Evolutionary conservation across 92 coral and sea anemone species (phyloP).

Genomic region (Palythoa grandiflora): DNA sequence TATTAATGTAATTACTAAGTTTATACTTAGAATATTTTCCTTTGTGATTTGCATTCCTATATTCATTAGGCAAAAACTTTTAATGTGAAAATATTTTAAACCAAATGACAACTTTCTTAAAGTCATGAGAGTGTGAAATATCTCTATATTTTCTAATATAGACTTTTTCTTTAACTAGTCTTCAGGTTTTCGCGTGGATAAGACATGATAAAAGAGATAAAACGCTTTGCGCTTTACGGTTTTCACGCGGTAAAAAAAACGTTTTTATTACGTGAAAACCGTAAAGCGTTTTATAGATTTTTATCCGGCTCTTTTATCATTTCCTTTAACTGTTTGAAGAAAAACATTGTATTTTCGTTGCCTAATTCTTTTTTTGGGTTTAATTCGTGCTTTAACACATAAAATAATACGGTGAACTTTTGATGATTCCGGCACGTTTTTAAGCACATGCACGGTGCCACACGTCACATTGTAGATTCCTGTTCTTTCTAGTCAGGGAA

Average conservation of each 20-base stretch:
- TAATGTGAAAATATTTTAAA: conserved; percentile 3
- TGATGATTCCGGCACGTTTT: conserved; percentile 47
- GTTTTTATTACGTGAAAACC: too few species aligned
- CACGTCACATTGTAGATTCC: conserved; percentile 48
- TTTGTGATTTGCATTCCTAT: background rate
- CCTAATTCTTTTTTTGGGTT: conserved; percentile 2
- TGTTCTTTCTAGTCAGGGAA: conserved; percentile 37
- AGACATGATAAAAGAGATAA: too few species aligned
- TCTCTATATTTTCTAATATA: background rate
- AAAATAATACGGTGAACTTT: conserved; percentile 45
- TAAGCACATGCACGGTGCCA: conserved; percentile 24
- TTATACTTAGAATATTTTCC: background rate
- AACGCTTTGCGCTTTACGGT: too few species aligned
- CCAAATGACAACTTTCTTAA: conserved; percentile 7
- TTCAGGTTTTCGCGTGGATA: too few species aligned
- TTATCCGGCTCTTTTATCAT: too few species aligned
- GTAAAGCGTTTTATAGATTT: too few species aligned
- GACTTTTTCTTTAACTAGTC: background rate
- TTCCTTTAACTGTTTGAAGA: conserved; percentile 1
- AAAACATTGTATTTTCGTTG: conserved; percentile 1
- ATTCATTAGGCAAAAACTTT: background rate
- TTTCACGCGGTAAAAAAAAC: too few species aligned
- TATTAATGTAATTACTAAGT: background rate
- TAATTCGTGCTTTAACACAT: background rate
- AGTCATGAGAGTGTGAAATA: conserved; percentile 12